phyloP scores from a whole-genome alignment of 2,797 vertebrate species.

The Halcyon leucocephala region DNA sequence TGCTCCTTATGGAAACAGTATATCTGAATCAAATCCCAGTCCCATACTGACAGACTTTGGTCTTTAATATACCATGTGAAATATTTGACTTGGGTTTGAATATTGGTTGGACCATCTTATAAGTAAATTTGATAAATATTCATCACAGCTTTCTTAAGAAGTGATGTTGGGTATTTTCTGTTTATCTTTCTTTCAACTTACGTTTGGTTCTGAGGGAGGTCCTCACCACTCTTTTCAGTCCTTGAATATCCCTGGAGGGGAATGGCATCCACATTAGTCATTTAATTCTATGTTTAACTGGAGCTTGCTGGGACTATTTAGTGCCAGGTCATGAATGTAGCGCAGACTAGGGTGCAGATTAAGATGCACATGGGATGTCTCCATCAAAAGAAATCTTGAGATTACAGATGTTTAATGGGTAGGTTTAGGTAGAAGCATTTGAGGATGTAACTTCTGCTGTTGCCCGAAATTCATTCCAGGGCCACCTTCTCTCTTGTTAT shows the following conservation, averaged over 20 bases:
- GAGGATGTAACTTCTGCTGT: not conserved
- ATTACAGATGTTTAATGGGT: not conserved
- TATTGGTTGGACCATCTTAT: not conserved
- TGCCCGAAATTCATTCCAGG: not conserved
- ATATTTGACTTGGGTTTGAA: not conserved
- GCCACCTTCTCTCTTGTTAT: not conserved
- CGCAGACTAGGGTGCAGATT: not conserved
- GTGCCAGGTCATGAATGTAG: not conserved
- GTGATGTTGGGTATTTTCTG: not conserved
- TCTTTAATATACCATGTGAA: not conserved
- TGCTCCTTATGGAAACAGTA: not conserved
- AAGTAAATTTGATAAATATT: not conserved
- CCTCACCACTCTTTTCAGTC: not conserved
- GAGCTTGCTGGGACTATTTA: not conserved
- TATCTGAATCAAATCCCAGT: not conserved
- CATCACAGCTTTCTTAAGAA: not conserved
- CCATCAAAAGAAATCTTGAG: not conserved
- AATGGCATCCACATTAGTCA: not conserved
- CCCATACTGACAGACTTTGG: not conserved
- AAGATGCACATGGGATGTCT: not conserved
- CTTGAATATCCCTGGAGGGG: not conserved
- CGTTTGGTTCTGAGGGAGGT: not conserved
- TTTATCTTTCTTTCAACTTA: not conserved
- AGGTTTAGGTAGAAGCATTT: not conserved
- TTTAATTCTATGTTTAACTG: not conserved